A percentile compares a stretch with the other conserved stretches of the same genome.
Evolutionary conservation across 1,140 invertebrate species (phyloP).

Genomic region (Laupala kohalensis): DNA sequence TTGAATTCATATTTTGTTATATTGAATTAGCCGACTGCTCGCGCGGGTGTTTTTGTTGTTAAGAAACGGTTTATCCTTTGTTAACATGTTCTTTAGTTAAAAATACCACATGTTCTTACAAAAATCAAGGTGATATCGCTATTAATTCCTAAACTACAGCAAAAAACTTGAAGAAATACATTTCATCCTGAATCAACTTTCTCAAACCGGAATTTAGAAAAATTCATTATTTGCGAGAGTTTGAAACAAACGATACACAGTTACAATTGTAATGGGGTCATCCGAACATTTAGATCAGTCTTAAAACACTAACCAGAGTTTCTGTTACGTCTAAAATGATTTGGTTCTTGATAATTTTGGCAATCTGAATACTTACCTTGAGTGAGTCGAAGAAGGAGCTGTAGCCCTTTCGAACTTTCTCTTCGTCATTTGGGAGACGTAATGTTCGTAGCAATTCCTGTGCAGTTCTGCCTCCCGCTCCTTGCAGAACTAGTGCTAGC

Average conservation of each 20-base stretch:
- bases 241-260: neutral
- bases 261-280: neutral
- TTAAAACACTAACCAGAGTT: too few relatives aligned
- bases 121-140: too few relatives aligned
- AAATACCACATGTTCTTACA: too few relatives aligned
- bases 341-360: neutral
- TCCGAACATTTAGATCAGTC: too few relatives aligned
- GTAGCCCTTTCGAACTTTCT: neutral
- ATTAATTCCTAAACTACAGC: too few relatives aligned
- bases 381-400: neutral
- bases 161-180: too few relatives aligned
- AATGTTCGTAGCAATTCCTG: neutral
- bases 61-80: too few relatives aligned
- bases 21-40: too few relatives aligned
- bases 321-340: neutral
- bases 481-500: neutral
- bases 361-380: neutral
- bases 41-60: too few relatives aligned
- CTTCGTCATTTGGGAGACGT: neutral
- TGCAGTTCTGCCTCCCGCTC: neutral
- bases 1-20: too few relatives aligned
- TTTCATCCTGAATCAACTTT: too few relatives aligned
- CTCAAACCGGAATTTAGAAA: neutral
- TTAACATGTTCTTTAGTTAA: too few relatives aligned
- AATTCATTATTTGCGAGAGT: neutral